phyloP scores from a whole-genome alignment of 2,113 vertebrate genomes.

The Leptobrachium leishanense region DNA sequence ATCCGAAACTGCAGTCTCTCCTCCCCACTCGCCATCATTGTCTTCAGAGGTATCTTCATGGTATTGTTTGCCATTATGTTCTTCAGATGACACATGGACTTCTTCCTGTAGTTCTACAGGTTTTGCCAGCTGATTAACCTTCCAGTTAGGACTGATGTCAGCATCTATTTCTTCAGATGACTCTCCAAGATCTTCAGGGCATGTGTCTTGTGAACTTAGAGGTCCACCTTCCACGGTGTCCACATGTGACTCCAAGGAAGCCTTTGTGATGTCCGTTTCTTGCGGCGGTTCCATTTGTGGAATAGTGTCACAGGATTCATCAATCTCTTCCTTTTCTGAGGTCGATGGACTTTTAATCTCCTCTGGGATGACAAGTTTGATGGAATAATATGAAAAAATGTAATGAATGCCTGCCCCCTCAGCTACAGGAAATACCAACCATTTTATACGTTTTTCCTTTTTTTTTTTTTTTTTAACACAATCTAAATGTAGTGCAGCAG shows the following conservation, averaged over 20 bases:
- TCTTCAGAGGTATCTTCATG: background rate
- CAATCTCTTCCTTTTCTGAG: conserved; percentile 23
- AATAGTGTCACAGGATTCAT: conserved; percentile 26
- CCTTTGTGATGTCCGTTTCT: conserved; percentile 1
- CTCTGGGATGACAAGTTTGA: conserved; percentile 54
- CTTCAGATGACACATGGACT: background rate
- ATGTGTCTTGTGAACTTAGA: background rate
- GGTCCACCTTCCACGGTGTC: conserved; percentile 11
- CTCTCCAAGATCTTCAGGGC: background rate
- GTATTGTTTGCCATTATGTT: conserved; percentile 4
- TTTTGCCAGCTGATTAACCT: conserved; percentile 10
- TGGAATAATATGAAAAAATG: conserved; percentile 52
- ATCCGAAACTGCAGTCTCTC: background rate
- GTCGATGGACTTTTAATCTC: conserved; percentile 42
- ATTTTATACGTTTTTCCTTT: background rate
- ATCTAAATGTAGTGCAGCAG: too few relatives aligned
- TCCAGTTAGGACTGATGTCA: conserved; percentile 14
- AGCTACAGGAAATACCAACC: background rate
- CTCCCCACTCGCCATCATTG: background rate
- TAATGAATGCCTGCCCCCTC: conserved; percentile 4
- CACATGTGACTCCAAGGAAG: background rate
- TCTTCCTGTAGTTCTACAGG: background rate
- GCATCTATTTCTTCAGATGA: conserved; percentile 18
- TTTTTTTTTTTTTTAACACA: too few relatives aligned
- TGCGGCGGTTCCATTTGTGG: background rate